These are phyloP conservation scores for Perccottus glenii DNA, from an alignment of 2,113 vertebrate species.

Conservation along the genomic window DNA sequence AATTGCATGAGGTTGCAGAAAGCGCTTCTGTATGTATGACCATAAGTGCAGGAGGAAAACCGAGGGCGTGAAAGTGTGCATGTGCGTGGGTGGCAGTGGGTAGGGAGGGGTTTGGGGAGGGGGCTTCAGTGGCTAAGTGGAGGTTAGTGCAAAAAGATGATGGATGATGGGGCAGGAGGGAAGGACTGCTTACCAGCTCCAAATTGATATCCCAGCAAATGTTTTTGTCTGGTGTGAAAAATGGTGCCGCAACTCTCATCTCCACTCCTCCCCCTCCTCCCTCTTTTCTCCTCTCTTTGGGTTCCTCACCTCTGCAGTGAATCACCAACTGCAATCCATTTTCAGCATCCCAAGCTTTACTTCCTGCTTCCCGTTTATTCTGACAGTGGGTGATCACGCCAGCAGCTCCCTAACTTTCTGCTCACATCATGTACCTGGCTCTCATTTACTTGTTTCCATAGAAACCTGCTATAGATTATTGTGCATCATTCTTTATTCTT, in stretches of 20 bases:
- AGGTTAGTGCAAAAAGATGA: slow-evolving; percentile 85
- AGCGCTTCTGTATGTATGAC: slow-evolving; percentile 30
- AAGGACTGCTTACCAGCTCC: slow-evolving; percentile 86
- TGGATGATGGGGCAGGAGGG: slow-evolving; percentile 95
- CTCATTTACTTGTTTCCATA: slow-evolving; percentile 61
- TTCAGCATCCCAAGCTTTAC: slow-evolving; percentile 45
- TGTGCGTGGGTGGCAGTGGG: slow-evolving; percentile 38
- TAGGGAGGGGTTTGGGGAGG: slow-evolving; percentile 12
- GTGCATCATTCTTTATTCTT: slow-evolving; percentile 44
- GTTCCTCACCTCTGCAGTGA: slow-evolving; percentile 53
- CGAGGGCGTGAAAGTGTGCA: slow-evolving; percentile 21
- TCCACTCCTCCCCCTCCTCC: slow-evolving; percentile 71
- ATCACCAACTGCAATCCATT: slow-evolving; percentile 70
- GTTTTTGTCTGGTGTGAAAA: slow-evolving; percentile 99
- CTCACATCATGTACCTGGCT: slow-evolving; percentile 61
- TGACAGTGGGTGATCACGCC: slow-evolving; percentile 57
- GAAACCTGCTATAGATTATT: slow-evolving; percentile 60
- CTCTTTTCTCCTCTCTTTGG: slow-evolving; percentile 11
- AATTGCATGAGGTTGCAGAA: slow-evolving; percentile 33
- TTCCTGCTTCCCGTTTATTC: slow-evolving; percentile 41
- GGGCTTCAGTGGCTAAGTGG: slow-evolving; percentile 48
- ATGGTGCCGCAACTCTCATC: slow-evolving; percentile 89
- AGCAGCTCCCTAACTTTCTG: slow-evolving; percentile 29
- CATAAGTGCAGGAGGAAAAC: slow-evolving; percentile 33
- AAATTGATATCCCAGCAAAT: slow-evolving; percentile 99